Percentiles rank a stretch among this genome's conserved stretches.
Evolutionary conservation across 2,113 vertebrate species (phyloP).

Genomic region (Pachyramphus minor): DNA sequence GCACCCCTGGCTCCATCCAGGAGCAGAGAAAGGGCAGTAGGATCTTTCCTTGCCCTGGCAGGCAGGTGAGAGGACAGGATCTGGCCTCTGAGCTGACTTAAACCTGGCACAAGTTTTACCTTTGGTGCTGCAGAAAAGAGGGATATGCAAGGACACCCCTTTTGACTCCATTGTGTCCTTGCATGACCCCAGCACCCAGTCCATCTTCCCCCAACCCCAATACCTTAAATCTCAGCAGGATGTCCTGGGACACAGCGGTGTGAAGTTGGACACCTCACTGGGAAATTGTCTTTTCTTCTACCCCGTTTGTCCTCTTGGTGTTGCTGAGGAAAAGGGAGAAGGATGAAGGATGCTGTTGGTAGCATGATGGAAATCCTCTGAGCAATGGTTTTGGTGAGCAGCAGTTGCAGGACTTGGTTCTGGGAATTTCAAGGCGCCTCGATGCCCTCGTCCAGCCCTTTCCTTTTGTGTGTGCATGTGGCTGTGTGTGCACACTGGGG

Average conservation of each 20-base stretch:
- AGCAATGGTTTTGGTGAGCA: neutral
- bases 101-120: neutral
- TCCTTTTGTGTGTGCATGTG: neutral
- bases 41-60: too few relatives aligned
- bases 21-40: fast-evolving
- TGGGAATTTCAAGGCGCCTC: neutral
- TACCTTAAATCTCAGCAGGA: neutral
- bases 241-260: fast-evolving
- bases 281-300: neutral
- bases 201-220: neutral
- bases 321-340: neutral
- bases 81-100: neutral
- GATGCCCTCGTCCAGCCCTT: fast-evolving
- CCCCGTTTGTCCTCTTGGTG: neutral
- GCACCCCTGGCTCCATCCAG: neutral
- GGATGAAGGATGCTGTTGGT: neutral
- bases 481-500: neutral
- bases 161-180: neutral
- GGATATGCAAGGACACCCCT: neutral
- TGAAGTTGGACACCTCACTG: fast-evolving
- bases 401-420: neutral
- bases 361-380: neutral
- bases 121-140: neutral
- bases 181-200: neutral
- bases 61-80: neutral